A percentile compares a stretch with the other conserved stretches of the same genome.
Conservation (phyloP, 2,113 vertebrate species). For the Ceratotherium simum region DNA sequence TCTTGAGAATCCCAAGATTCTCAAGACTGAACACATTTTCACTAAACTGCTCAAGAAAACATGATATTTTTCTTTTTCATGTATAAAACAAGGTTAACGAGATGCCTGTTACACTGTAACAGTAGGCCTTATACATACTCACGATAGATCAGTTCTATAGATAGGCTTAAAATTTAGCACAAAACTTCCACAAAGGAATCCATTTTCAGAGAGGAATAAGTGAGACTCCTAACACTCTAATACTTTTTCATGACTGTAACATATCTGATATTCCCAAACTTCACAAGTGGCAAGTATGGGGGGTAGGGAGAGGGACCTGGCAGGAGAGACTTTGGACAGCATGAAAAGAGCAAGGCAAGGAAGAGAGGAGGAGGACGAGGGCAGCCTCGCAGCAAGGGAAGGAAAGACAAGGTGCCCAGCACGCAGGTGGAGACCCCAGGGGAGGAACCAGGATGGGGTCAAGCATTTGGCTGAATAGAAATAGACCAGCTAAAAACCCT, state of each 20-base stretch:
- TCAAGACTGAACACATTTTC: constrained; percentile 8
- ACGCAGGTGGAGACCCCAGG: fast-evolving
- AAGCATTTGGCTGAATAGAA: neutral
- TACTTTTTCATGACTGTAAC: neutral
- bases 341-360: neutral
- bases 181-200: neutral
- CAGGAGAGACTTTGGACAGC: neutral
- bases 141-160: neutral
- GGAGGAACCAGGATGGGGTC: neutral
- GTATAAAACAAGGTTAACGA: constrained; percentile 54
- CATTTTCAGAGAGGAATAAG: neutral
- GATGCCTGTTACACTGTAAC: neutral
- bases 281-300: neutral
- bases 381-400: neutral
- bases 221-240: neutral
- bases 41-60: constrained; percentile 34
- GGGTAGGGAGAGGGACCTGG: neutral
- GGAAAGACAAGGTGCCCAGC: neutral
- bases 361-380: neutral
- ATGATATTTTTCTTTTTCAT: neutral
- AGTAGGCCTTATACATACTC: neutral
- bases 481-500: neutral
- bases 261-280: neutral
- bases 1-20: constrained; percentile 7
- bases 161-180: constrained; percentile 38